Conservation (phyloP, 2,888 invertebrate species). For the Lampropteryx suffumata region DNA sequence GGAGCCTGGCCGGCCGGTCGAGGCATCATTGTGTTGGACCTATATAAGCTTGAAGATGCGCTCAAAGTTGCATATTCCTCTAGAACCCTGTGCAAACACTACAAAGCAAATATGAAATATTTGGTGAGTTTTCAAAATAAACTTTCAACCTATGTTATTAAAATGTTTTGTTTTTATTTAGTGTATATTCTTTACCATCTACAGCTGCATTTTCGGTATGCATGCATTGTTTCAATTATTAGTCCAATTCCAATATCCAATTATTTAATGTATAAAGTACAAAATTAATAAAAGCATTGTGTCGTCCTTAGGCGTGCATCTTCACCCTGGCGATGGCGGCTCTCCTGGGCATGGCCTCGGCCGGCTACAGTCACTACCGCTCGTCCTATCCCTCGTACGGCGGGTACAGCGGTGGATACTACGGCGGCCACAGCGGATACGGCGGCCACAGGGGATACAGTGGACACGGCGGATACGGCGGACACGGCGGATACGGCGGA, state of each 20-base stretch:
- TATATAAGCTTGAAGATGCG: slow-evolving; percentile 52
- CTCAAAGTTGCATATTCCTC: slow-evolving; percentile 34
- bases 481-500: slow-evolving; percentile 11
- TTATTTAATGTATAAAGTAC: too few relatives aligned
- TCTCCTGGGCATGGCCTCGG: slow-evolving; percentile 46
- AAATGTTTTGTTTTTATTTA: too few relatives aligned
- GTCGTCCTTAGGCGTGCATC: slow-evolving; percentile 34
- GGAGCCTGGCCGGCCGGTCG: not conserved
- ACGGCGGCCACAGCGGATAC: slow-evolving; percentile 17
- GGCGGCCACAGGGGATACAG: slow-evolving; percentile 17
- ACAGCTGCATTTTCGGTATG: too few relatives aligned
- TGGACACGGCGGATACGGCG: slow-evolving; percentile 11
- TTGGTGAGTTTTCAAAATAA: slow-evolving; percentile 48
- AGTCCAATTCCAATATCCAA: too few relatives aligned
- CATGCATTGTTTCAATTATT: too few relatives aligned
- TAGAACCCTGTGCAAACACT: slow-evolving; percentile 30
- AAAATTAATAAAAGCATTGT: too few relatives aligned
- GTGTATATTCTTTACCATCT: too few relatives aligned
- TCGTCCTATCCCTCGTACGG: not conserved
- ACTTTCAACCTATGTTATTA: too few relatives aligned
- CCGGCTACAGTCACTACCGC: slow-evolving; percentile 44
- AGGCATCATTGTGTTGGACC: slow-evolving; percentile 3
- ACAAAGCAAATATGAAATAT: slow-evolving; percentile 52
- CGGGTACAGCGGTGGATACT: slow-evolving; percentile 22
- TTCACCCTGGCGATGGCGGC: slow-evolving; percentile 45